Evolutionary conservation across 2,797 vertebrate genomes (phyloP), one percentile per base, ranked within the genome.

Genomic region (Siniperca undulata): DNA sequence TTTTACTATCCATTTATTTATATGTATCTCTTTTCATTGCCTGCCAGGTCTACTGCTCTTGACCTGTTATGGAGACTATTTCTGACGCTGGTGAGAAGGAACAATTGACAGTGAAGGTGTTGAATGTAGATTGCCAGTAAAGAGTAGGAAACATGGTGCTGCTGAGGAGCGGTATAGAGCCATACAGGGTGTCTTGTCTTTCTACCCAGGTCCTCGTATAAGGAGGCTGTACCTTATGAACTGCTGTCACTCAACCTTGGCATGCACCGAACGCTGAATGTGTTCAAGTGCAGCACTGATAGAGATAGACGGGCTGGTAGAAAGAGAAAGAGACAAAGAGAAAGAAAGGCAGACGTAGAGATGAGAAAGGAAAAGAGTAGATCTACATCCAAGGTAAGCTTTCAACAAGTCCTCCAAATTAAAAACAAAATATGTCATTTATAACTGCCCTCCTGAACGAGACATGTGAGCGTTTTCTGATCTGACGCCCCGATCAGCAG

Each of bases 191-290:
- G 30, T 34, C 12, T 16, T 34, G 4, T 6, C 11, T 71, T 67
- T 60, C n/a, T 34, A 6, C 20, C 5, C 17, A 61, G 36, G 12
- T 75, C 7, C 5, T 81, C 58, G 48, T 34, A 46, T 20, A 19
- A n/a, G 36, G 24, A 53, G 12, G 20, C 42, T 53, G 38, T 7
- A n/a, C 44, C 36, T 50, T 16, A 17, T 22, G 22, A 67, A 67
- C 44, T 24, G 42, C 70, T 61, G 55, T 82, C 60, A 58, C 34
- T 78, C 74, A 60, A 36, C 56, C 67, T 38, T n/a, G 36, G 34
- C 22, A 14, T 14, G 16, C 44, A 53, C 27, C 24, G 3, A 19
- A 73, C 1, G 5, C 53, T n/a, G 44, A 75, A 40, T 61, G 38
- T 46, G 59, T 59, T 70, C 0, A 12, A 53, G 44, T 44, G 65